phyloP scores from a whole-genome alignment of 2,113 vertebrate species.

The Ciconia boyciana region DNA sequence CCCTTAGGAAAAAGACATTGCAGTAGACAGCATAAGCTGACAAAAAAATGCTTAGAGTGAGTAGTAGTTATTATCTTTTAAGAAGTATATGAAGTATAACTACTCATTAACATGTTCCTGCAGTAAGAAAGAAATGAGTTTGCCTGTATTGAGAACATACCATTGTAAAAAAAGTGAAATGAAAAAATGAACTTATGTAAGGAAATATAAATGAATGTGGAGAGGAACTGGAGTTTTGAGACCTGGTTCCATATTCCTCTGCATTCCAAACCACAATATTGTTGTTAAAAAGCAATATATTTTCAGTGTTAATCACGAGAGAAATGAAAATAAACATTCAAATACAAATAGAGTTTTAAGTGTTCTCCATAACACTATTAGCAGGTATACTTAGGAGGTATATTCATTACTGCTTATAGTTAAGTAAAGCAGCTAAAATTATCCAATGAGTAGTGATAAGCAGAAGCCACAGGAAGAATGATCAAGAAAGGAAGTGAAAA shows the following conservation, averaged over 20 bases:
- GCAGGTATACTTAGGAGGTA: not conserved
- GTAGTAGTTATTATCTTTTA: not conserved
- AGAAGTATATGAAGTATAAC: not conserved
- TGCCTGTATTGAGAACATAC: not conserved
- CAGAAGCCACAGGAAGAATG: not conserved
- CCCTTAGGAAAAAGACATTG: not conserved
- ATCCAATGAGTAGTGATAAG: not conserved
- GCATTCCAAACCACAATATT: not conserved
- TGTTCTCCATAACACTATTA: not conserved
- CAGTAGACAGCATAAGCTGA: not conserved
- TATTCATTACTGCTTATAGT: not conserved
- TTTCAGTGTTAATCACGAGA: not conserved
- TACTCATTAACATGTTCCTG: not conserved
- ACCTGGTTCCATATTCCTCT: not conserved
- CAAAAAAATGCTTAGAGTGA: not conserved
- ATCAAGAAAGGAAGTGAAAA: not conserved
- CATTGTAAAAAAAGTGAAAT: not conserved
- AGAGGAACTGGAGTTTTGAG: not conserved
- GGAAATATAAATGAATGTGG: not conserved
- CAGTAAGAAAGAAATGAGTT: not conserved
- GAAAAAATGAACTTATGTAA: not conserved
- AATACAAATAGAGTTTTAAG: not conserved
- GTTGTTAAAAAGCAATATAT: not conserved
- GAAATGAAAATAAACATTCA: not conserved
- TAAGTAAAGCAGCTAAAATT: not conserved